These are phyloP conservation scores for Augiades crinisus DNA, from an alignment of 2,888 invertebrate genomes.

Conservation along the genomic window DNA sequence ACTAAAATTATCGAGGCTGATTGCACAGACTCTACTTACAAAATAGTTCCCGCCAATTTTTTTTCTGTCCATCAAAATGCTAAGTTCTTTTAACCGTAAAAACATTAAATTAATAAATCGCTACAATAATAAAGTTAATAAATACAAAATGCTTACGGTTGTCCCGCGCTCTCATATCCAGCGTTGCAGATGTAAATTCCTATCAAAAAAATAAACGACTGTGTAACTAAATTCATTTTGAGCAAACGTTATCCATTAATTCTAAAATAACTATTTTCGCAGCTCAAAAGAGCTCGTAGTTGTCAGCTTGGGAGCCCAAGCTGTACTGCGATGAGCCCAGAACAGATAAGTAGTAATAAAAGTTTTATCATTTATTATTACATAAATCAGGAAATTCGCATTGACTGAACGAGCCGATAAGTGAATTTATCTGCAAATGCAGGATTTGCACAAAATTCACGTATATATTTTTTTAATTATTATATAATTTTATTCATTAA, in stretches of 20 bases:
- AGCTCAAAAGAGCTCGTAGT: slow-evolving; percentile 30
- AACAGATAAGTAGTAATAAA: slow-evolving; percentile 40
- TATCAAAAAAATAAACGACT: slow-evolving; percentile 49
- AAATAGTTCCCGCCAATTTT: too few species aligned
- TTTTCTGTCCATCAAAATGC: too few species aligned
- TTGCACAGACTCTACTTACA: too few species aligned
- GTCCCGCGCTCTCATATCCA: slow-evolving; percentile 47
- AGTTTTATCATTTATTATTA: slow-evolving; percentile 46
- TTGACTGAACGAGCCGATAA: slow-evolving; percentile 52
- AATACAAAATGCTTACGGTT: slow-evolving; percentile 36
- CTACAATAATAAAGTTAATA: not conserved
- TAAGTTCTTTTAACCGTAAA: too few species aligned
- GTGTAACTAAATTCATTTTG: slow-evolving; percentile 50
- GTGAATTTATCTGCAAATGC: slow-evolving; percentile 37
- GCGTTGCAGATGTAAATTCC: slow-evolving; percentile 50
- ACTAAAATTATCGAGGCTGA: too few species aligned
- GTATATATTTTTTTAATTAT: not conserved
- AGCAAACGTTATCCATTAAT: slow-evolving; percentile 42
- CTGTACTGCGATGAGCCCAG: slow-evolving; percentile 49
- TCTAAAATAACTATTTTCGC: slow-evolving; percentile 27
- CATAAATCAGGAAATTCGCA: slow-evolving; percentile 52
- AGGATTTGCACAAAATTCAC: slow-evolving; percentile 31
- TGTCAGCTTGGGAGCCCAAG: slow-evolving; percentile 49
- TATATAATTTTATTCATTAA: not conserved
- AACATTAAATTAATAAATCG: too few species aligned